Conservation (phyloP, 2,113 vertebrate genomes). For the Alces alces region DNA sequence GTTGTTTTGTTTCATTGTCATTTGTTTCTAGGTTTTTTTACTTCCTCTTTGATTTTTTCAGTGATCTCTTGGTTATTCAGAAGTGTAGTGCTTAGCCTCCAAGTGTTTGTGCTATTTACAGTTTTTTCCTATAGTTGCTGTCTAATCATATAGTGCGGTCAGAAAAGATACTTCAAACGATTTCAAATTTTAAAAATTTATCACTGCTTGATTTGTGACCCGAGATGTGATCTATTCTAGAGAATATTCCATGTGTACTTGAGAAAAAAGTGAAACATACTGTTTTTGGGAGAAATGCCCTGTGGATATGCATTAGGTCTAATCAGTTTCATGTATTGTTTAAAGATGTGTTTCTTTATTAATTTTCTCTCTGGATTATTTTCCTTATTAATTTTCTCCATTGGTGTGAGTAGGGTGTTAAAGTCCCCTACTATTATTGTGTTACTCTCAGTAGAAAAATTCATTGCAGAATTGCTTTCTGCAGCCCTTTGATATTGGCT, state of each 20-base stretch:
- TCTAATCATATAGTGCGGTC: not conserved
- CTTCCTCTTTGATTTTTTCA: not conserved
- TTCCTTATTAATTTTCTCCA: not conserved
- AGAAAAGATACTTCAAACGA: not conserved
- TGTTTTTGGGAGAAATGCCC: not conserved
- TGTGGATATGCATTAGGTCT: not conserved
- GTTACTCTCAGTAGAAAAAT: not conserved
- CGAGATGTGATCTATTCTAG: not conserved
- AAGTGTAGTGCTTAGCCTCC: not conserved
- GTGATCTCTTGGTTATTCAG: not conserved
- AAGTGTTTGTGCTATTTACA: not conserved
- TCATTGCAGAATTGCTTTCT: too few species aligned
- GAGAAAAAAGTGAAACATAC: not conserved
- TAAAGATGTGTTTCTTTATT: not conserved
- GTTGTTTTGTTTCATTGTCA: not conserved
- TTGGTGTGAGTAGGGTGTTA: not conserved
- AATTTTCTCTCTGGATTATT: not conserved
- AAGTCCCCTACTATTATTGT: not conserved
- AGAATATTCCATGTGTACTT: not conserved
- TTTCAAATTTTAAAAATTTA: not conserved
- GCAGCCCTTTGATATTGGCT: slow-evolving; percentile 90
- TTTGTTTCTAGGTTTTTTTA: not conserved
- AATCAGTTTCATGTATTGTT: not conserved
- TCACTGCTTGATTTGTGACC: not conserved
- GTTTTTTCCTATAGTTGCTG: not conserved